Percentiles rank a stretch among this genome's conserved stretches.
phyloP scores from a whole-genome alignment of 1,140 invertebrate genomes.

The Eupeodes corollae region DNA sequence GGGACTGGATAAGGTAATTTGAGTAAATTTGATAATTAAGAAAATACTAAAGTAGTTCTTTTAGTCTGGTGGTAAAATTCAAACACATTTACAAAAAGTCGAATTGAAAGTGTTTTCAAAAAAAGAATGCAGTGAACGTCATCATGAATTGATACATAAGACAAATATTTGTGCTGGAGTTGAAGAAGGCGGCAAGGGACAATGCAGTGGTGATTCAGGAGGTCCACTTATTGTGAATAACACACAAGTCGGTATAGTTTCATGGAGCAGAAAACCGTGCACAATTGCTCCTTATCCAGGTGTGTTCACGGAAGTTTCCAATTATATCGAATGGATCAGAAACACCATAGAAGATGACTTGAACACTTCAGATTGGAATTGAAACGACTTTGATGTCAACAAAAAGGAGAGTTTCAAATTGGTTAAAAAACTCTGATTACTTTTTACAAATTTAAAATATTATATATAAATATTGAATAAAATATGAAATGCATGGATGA shows the following conservation, averaged over 20 bases:
- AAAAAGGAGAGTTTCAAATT: too few species aligned
- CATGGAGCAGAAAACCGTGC: slow-evolving; percentile 39
- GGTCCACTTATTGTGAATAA: slow-evolving; percentile 32
- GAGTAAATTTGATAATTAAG: background rate
- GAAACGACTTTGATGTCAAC: too few species aligned
- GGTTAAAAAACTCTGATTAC: too few species aligned
- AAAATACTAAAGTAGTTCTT: background rate
- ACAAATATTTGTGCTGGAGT: slow-evolving; percentile 36
- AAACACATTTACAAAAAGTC: slow-evolving; percentile 31
- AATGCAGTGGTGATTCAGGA: slow-evolving; percentile 39
- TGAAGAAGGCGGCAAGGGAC: slow-evolving; percentile 34
- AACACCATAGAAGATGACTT: too few species aligned
- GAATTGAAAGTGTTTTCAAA: slow-evolving; percentile 28
- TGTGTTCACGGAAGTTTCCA: slow-evolving; percentile 40
- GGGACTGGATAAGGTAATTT: slow-evolving; percentile 25
- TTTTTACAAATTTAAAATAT: too few species aligned
- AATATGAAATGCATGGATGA: too few species aligned
- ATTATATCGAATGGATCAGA: slow-evolving; percentile 39
- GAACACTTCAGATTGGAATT: too few species aligned
- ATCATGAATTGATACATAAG: slow-evolving; percentile 19
- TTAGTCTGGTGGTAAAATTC: slow-evolving; percentile 32
- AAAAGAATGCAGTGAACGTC: slow-evolving; percentile 24
- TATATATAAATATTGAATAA: too few species aligned
- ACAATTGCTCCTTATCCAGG: slow-evolving; percentile 36
- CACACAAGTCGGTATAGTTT: slow-evolving; percentile 38